A percentile compares a stretch with the other conserved stretches of the same genome.
Evolutionary conservation across 2,888 invertebrate species (phyloP).

Genomic region (Trichacis sp.): DNA sequence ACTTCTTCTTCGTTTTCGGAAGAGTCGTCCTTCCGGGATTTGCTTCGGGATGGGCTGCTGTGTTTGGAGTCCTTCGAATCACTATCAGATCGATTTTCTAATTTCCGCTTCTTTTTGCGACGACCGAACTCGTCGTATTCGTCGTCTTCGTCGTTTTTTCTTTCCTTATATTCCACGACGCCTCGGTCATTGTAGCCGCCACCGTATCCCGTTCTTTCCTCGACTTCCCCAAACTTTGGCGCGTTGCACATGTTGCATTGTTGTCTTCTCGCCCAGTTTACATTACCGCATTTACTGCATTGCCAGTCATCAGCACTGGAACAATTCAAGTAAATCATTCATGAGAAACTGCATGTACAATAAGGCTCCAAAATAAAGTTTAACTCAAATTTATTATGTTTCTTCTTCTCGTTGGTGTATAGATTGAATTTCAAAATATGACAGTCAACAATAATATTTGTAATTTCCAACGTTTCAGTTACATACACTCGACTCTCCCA

Average conservation of each 20-base stretch:
- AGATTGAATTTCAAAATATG: no score
- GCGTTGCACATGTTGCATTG: slow-evolving; percentile 99
- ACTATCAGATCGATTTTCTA: slow-evolving; percentile 70
- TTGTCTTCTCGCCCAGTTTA: slow-evolving; percentile 96
- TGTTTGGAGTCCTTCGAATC: slow-evolving; percentile 64
- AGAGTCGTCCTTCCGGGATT: slow-evolving; percentile 53
- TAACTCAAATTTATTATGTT: no score
- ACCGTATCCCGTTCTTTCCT: slow-evolving; percentile 84
- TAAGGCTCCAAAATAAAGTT: no score
- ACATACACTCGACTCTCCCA: no score
- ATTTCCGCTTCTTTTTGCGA: slow-evolving; percentile 73
- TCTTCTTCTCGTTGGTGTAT: no score
- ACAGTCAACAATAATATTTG: no score
- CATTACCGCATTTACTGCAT: slow-evolving; percentile 99
- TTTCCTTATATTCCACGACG: slow-evolving; percentile 93
- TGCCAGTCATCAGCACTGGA: slow-evolving; percentile 98
- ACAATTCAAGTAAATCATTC: not conserved
- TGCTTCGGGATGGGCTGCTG: slow-evolving; percentile 57
- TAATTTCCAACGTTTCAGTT: no score
- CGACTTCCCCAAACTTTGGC: slow-evolving; percentile 95
- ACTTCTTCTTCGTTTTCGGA: slow-evolving; percentile 44
- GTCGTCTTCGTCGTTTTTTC: slow-evolving; percentile 87
- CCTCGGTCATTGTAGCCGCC: slow-evolving; percentile 97
- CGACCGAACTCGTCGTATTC: slow-evolving; percentile 94
- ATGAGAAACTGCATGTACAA: no score